phyloP scores from a whole-genome alignment of 1,140 invertebrate species.

The Dufourea novaeangliae region DNA sequence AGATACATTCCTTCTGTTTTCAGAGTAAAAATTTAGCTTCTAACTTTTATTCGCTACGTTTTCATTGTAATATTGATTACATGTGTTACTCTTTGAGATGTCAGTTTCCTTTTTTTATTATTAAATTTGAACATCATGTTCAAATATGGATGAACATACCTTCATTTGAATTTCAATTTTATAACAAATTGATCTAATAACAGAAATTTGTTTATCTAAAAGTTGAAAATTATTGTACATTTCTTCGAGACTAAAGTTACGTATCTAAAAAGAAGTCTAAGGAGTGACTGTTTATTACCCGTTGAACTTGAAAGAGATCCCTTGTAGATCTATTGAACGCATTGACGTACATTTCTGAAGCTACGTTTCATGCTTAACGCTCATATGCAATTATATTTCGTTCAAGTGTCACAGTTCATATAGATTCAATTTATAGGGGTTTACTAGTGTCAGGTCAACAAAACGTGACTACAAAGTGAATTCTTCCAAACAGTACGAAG shows the following conservation, averaged over 20 bases:
- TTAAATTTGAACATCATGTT: not conserved
- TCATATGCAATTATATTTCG: not conserved
- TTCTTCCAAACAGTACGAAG: not conserved
- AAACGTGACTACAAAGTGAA: not conserved
- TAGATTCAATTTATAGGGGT: not conserved
- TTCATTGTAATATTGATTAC: not conserved
- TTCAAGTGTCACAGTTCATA: conserved; percentile 3
- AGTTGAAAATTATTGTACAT: conserved; percentile 11
- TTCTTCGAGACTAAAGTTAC: conserved; percentile 32
- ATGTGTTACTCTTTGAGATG: not conserved
- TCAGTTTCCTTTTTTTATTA: not conserved
- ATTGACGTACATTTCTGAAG: not conserved
- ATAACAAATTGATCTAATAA: not conserved
- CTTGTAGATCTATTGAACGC: not conserved
- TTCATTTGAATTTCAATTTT: not conserved
- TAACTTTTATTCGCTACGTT: conserved; percentile 20
- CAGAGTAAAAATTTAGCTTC: conserved; percentile 2
- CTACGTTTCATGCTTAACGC: conserved; percentile 15
- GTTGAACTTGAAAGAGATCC: conserved; percentile 6
- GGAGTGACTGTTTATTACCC: not conserved
- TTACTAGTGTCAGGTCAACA: not conserved
- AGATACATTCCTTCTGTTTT: not conserved
- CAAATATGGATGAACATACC: not conserved
- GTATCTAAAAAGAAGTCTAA: conserved; percentile 7
- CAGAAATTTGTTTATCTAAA: conserved; percentile 1